phyloP scores from a whole-genome alignment of 2,797 vertebrate genomes.

The Amazona ochrocephala region DNA sequence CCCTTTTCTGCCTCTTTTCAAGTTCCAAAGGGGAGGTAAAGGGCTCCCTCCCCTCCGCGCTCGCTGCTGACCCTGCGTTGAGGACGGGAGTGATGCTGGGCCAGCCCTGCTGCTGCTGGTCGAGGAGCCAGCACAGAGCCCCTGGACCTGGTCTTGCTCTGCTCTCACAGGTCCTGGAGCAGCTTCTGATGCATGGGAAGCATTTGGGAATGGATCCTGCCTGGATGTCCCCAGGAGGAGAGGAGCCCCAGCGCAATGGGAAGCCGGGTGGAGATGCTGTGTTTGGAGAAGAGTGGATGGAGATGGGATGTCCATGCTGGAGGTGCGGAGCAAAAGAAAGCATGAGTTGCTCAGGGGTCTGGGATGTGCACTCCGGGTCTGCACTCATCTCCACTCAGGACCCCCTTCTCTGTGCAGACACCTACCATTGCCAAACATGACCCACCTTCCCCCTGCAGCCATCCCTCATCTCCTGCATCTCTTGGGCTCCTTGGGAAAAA shows the following conservation, averaged over 20 bases:
- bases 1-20: neutral
- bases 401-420: neutral
- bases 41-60: neutral
- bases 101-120: neutral
- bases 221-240: neutral
- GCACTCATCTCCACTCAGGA: neutral
- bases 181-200: neutral
- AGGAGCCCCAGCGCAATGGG: neutral
- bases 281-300: neutral
- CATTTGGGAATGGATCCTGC: neutral
- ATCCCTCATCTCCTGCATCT: neutral
- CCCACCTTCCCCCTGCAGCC: neutral
- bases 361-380: neutral
- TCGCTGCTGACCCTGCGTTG: fast-evolving
- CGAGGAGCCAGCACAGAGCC: neutral
- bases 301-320: neutral
- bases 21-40: neutral
- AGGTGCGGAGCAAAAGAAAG: neutral
- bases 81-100: neutral
- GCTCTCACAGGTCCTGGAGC: neutral
- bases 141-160: neutral
- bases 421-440: neutral
- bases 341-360: neutral
- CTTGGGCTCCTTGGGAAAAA: neutral
- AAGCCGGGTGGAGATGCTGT: neutral